phyloP scores from a whole-genome alignment of 1,140 invertebrate species.

The Harpegnathos saltator region DNA sequence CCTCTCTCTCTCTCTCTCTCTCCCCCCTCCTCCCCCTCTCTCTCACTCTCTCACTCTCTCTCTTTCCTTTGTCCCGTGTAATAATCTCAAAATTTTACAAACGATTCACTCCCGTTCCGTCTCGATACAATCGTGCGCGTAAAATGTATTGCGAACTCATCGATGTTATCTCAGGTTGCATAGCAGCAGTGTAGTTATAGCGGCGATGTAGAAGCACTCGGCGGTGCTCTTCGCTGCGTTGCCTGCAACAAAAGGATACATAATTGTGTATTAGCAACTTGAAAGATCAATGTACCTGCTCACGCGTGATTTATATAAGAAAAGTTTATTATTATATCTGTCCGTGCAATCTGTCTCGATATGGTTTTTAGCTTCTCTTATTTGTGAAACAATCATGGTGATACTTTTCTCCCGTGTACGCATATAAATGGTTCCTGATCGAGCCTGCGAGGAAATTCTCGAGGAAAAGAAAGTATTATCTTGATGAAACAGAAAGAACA shows the following conservation, averaged over 20 bases:
- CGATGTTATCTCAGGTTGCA: conserved; percentile 84
- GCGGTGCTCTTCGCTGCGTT: conserved; percentile 72
- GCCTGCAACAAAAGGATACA: conserved; percentile 73
- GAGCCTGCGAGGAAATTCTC: too few relatives aligned
- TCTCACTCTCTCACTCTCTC: too few relatives aligned
- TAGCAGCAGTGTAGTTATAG: conserved; percentile 75
- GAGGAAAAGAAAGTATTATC: too few relatives aligned
- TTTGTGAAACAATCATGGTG: too few relatives aligned
- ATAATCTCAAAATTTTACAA: conserved; percentile 81
- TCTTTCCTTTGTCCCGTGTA: conserved; percentile 65
- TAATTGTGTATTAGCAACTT: conserved; percentile 12
- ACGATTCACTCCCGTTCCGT: conserved; percentile 67
- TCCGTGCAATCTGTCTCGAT: too few relatives aligned
- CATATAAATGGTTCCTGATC: too few relatives aligned
- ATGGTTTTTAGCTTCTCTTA: too few relatives aligned
- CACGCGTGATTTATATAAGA: not conserved
- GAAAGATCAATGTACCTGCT: not conserved
- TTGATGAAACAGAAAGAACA: conserved; percentile 11
- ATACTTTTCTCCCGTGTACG: too few relatives aligned
- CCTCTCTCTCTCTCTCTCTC: too few relatives aligned
- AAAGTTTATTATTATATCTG: too few relatives aligned
- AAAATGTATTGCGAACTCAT: conserved; percentile 76
- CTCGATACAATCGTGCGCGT: conserved; percentile 75
- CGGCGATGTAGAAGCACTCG: conserved; percentile 76
- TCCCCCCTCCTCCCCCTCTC: too few relatives aligned